Evolutionary conservation across 2,797 vertebrate species (phyloP).

Genomic region (Antrozous pallidus): DNA sequence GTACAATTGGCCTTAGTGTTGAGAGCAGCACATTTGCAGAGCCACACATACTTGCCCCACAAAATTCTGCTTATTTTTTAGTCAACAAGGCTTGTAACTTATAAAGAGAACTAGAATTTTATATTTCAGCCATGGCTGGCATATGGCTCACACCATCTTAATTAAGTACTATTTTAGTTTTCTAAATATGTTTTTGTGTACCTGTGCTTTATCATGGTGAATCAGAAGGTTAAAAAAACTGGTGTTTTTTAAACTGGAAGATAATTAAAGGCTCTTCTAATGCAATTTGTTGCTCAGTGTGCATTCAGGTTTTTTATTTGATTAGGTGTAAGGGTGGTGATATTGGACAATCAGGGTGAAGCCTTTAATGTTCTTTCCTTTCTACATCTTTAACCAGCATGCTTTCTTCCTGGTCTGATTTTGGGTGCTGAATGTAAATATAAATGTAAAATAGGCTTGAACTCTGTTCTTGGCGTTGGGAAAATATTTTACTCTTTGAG

Average conservation of each 20-base stretch:
- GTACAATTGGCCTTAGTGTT: neutral
- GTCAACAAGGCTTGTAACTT: neutral
- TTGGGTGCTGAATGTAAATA: neutral
- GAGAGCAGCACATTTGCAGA: neutral
- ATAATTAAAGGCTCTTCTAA: constrained; percentile 6
- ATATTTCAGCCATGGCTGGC: neutral
- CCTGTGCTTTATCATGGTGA: neutral
- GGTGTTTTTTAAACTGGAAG: neutral
- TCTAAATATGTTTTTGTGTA: neutral
- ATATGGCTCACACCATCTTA: neutral
- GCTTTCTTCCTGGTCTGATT: constrained; percentile 30
- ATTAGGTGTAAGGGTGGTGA: neutral
- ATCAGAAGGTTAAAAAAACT: neutral
- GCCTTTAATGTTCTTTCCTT: constrained; percentile 5
- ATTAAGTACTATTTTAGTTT: constrained; percentile 26
- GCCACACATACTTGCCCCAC: neutral
- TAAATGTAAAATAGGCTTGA: constrained; percentile 26
- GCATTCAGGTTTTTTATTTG: neutral
- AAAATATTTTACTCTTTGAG: neutral
- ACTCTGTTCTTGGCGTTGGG: neutral
- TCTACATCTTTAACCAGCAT: neutral
- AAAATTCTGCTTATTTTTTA: neutral
- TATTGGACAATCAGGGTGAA: neutral
- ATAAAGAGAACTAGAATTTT: constrained; percentile 25
- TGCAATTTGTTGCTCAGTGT: constrained; percentile 12